phyloP scores from a whole-genome alignment of 1,140 invertebrate genomes.

The Drosophila tristis region DNA sequence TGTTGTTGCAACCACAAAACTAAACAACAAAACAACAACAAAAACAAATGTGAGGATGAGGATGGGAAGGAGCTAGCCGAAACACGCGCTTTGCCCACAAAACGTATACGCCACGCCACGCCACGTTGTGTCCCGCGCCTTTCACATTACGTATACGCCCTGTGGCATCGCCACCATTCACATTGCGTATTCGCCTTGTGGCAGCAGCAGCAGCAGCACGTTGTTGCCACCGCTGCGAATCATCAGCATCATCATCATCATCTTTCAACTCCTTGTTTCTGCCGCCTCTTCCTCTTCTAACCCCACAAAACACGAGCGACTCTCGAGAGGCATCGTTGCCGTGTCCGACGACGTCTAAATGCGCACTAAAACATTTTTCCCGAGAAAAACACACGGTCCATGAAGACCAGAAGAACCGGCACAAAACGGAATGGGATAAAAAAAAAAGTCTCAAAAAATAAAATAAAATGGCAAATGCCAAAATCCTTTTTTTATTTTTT shows the following conservation, averaged over 20 bases:
- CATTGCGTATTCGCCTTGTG: too few relatives aligned
- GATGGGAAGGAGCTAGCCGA: background rate
- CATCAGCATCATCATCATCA: slow-evolving; percentile 10
- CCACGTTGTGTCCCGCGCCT: slow-evolving; percentile 1
- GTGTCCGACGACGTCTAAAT: slow-evolving; percentile 72
- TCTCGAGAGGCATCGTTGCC: slow-evolving; percentile 23
- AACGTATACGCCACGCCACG: background rate
- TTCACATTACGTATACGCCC: slow-evolving; percentile 58
- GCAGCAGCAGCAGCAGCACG: too few relatives aligned
- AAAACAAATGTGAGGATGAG: slow-evolving; percentile 3
- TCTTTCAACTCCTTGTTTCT: slow-evolving; percentile 17
- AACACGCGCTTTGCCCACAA: slow-evolving; percentile 16
- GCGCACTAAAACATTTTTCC: slow-evolving; percentile 65
- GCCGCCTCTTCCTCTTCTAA: slow-evolving; percentile 13
- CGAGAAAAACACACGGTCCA: slow-evolving; percentile 39
- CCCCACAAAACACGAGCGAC: slow-evolving; percentile 58
- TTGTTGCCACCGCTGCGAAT: background rate
- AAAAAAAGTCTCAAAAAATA: slow-evolving; percentile 13
- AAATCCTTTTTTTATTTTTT: slow-evolving; percentile 31
- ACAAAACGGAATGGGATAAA: slow-evolving; percentile 47
- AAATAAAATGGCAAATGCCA: slow-evolving; percentile 18
- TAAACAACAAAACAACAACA: slow-evolving; percentile 25
- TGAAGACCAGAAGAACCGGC: slow-evolving; percentile 51
- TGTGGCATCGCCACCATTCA: slow-evolving; percentile 9
- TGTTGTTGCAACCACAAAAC: slow-evolving; percentile 25